Evolutionary conservation across 2,888 invertebrate genomes (phyloP).

Genomic region (Ommatoiulus sabulosus): DNA sequence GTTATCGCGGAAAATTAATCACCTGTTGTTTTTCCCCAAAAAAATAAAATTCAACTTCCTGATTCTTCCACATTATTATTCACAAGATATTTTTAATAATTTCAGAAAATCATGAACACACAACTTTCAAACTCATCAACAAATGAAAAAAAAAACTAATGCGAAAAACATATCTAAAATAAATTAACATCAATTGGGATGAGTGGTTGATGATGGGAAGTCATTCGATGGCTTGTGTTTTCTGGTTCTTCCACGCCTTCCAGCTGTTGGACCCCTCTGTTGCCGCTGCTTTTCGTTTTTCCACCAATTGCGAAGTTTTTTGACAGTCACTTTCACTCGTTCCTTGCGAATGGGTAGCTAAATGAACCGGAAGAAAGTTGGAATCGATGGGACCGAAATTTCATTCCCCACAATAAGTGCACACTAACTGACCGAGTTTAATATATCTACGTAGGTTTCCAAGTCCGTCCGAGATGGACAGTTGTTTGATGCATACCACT

Average conservation of each 20-base stretch:
- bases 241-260: slow-evolving; percentile 3
- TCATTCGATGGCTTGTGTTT: slow-evolving; percentile 44
- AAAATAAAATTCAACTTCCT: too few species aligned
- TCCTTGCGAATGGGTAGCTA: slow-evolving; percentile 61
- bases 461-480: slow-evolving; percentile 65
- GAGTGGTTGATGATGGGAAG: background rate
- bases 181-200: slow-evolving; percentile 24
- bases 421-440: slow-evolving; percentile 64
- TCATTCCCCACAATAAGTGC: background rate
- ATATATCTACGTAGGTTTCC: slow-evolving; percentile 64
- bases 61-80: background rate
- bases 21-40: too few species aligned
- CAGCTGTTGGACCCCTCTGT: slow-evolving; percentile 53
- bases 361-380: background rate
- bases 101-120: background rate
- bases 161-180: background rate
- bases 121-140: background rate
- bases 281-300: slow-evolving; percentile 67
- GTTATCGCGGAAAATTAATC: too few species aligned
- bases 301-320: slow-evolving; percentile 67
- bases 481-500: slow-evolving; percentile 65
- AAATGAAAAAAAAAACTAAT: background rate
- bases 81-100: background rate
- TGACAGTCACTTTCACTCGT: slow-evolving; percentile 64
- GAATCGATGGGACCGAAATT: background rate